These are phyloP conservation scores for Kradibia gibbosae DNA, from an alignment of 1,140 invertebrate species.

Conservation along the genomic window DNA sequence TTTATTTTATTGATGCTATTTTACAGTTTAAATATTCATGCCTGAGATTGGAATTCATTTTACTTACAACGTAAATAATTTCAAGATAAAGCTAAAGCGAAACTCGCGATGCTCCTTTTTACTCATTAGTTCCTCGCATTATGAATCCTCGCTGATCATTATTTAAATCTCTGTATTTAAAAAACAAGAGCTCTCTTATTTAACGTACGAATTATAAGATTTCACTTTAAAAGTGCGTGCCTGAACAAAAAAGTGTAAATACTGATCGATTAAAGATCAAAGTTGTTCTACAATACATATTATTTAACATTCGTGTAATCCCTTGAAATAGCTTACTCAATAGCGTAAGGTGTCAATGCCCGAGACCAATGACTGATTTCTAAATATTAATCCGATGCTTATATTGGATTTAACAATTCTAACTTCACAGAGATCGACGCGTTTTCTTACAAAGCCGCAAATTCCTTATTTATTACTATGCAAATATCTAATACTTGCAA, in stretches of 20 bases:
- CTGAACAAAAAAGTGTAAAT: neutral
- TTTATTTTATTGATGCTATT: slow-evolving; percentile 22
- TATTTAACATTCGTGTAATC: neutral
- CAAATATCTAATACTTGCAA: neutral
- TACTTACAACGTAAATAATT: slow-evolving; percentile 1
- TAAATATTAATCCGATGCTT: no score
- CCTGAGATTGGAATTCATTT: slow-evolving; percentile 14
- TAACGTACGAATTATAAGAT: neutral
- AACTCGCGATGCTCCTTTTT: slow-evolving; percentile 8
- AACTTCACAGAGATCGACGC: no score
- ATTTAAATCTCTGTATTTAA: slow-evolving; percentile 1
- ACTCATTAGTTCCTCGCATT: neutral
- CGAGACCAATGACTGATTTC: no score
- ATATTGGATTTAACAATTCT: no score
- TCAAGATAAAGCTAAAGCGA: slow-evolving; percentile 10
- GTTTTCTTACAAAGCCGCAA: no score
- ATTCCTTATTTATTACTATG: neutral
- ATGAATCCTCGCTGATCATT: neutral
- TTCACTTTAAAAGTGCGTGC: neutral
- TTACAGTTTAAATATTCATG: slow-evolving; percentile 17
- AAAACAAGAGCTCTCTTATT: neutral
- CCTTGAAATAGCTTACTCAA: no score
- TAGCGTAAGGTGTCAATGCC: no score
- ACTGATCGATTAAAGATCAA: neutral
- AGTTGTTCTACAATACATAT: neutral